These are phyloP conservation scores for Lamprologus callipterus DNA, from an alignment of 2,113 vertebrate genomes.

Conservation along the genomic window DNA sequence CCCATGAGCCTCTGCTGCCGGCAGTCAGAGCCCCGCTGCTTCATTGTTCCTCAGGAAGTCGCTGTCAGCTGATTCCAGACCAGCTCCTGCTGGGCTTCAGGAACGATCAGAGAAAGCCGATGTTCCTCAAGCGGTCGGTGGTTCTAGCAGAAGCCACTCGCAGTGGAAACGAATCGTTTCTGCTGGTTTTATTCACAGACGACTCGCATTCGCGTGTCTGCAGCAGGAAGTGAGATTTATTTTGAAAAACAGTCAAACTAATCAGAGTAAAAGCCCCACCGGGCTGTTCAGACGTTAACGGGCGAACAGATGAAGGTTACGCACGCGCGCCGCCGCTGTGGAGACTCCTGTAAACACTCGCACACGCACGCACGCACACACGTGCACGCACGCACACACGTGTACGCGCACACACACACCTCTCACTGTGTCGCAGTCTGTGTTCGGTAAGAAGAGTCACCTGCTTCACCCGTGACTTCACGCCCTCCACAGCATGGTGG, in stretches of 20 bases:
- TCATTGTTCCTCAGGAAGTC: background rate
- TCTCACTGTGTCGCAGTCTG: background rate
- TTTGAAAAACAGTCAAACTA: background rate
- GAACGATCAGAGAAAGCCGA: background rate
- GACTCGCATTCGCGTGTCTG: background rate
- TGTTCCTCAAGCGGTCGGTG: background rate
- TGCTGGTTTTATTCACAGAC: background rate
- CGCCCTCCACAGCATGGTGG: background rate
- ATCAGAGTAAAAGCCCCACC: background rate
- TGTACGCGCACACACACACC: accelerated
- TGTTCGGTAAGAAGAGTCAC: background rate
- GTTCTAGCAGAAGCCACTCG: background rate
- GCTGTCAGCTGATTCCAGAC: background rate
- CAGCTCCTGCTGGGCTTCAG: background rate
- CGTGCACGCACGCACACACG: accelerated
- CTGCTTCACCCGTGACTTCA: background rate
- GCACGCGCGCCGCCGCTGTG: accelerated
- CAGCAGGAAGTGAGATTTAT: background rate
- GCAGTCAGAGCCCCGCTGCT: background rate
- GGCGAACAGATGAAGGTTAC: background rate
- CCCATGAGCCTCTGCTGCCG: background rate
- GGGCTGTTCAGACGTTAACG: background rate
- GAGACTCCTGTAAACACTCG: background rate
- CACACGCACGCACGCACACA: accelerated
- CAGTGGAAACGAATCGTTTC: background rate